Conservation (phyloP, 2,113 vertebrate species). For the Sigmodon hispidus region DNA sequence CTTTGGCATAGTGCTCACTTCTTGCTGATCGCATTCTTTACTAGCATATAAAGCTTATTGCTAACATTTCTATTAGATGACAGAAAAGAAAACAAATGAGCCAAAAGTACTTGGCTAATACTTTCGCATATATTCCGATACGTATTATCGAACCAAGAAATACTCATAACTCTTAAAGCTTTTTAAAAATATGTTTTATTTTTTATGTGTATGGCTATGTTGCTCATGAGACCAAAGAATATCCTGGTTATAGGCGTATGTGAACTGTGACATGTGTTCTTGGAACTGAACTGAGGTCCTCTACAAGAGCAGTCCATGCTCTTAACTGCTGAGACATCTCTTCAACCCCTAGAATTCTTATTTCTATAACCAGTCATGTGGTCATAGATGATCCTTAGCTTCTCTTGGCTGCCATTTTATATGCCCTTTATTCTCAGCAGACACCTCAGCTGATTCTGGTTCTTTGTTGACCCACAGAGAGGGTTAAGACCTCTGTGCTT, state of each 20-base stretch:
- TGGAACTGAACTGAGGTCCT: not conserved
- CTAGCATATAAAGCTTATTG: slow-evolving; percentile 26
- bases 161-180: not conserved
- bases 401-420: not conserved
- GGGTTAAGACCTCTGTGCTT: not conserved
- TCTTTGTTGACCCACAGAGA: slow-evolving; percentile 7
- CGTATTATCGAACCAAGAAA: slow-evolving; percentile 6
- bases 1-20: not conserved
- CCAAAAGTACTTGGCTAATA: not conserved
- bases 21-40: not conserved
- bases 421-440: slow-evolving; percentile 36
- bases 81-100: slow-evolving; percentile 36
- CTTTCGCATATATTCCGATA: not conserved
- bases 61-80: slow-evolving; percentile 14
- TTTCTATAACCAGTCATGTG: not conserved
- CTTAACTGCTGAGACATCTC: not conserved
- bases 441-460: not conserved
- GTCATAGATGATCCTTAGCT: slow-evolving; percentile 9
- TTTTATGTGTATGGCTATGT: not conserved
- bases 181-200: not conserved
- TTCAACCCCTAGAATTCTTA: not conserved
- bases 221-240: not conserved
- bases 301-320: not conserved
- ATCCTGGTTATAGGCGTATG: not conserved
- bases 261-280: not conserved